Conservation (phyloP, 2,888 invertebrate genomes). For the Netelia melanura region DNA sequence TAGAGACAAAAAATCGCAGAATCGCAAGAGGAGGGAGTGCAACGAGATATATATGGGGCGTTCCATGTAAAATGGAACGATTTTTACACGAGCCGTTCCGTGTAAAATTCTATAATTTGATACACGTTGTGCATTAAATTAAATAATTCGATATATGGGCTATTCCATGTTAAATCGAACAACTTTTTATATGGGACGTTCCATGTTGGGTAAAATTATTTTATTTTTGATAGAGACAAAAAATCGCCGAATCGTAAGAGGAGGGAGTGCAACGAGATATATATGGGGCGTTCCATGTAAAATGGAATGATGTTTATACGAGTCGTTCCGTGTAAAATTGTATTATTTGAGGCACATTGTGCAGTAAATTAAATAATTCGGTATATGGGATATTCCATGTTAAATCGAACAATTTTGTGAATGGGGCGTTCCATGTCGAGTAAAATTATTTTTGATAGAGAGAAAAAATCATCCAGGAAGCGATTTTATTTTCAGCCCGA, state of each 20-base stretch:
- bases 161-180: background rate
- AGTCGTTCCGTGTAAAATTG: background rate
- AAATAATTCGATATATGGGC: background rate
- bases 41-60: background rate
- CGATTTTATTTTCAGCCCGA: no score
- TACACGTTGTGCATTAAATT: background rate
- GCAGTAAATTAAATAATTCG: background rate
- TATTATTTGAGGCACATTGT: background rate
- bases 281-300: background rate
- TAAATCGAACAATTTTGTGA: background rate
- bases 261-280: background rate
- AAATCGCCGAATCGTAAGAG: no score
- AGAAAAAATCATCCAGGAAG: no score
- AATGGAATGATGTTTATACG: background rate
- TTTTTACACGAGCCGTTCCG: background rate
- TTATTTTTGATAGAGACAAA: background rate
- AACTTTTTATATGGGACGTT: background rate
- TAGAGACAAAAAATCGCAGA: background rate
- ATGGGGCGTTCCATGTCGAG: no score
- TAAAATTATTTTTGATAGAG: no score
- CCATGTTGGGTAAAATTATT: background rate
- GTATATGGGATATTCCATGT: background rate
- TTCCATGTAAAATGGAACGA: background rate
- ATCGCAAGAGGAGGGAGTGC: no score
- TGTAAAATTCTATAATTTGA: background rate